phyloP scores from a whole-genome alignment of 2,888 invertebrate species.

The Ornithoptera priamus region DNA sequence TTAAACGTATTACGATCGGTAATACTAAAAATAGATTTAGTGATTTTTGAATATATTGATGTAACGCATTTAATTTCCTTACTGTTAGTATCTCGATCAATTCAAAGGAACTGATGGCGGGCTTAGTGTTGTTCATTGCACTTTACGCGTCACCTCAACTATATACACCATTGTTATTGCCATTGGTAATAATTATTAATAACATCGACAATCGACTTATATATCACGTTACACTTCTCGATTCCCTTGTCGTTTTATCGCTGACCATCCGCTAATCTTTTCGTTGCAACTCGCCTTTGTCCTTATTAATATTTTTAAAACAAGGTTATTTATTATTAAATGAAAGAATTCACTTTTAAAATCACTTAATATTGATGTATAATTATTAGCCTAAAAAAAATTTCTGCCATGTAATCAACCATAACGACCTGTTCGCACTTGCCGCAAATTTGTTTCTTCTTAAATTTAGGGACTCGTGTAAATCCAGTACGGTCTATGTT shows the following conservation, averaged over 20 bases:
- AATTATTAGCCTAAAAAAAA: too few relatives aligned
- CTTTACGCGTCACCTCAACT: not conserved
- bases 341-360: too few relatives aligned
- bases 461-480: constrained; percentile 21
- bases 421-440: not conserved
- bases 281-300: not conserved
- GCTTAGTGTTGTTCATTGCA: not conserved
- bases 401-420: too few relatives aligned
- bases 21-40: constrained; percentile 57
- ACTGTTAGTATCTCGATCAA: constrained; percentile 44
- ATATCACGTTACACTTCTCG: not conserved
- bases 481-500: constrained; percentile 36
- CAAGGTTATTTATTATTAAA: too few relatives aligned
- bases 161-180: not conserved
- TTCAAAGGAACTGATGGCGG: not conserved
- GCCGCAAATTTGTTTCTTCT: not conserved
- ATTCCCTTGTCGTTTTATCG: not conserved
- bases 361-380: too few relatives aligned
- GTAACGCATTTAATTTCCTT: constrained; percentile 71
- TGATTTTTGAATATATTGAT: constrained; percentile 46
- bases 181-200: not conserved
- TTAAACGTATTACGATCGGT: constrained; percentile 54
- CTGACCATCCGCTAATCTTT: not conserved
- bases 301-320: too few relatives aligned
- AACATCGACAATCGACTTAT: not conserved